Percentiles rank a stretch among this genome's conserved stretches.
phyloP scores from a whole-genome alignment of 2,113 vertebrate species.

The Sylvietta virens region DNA sequence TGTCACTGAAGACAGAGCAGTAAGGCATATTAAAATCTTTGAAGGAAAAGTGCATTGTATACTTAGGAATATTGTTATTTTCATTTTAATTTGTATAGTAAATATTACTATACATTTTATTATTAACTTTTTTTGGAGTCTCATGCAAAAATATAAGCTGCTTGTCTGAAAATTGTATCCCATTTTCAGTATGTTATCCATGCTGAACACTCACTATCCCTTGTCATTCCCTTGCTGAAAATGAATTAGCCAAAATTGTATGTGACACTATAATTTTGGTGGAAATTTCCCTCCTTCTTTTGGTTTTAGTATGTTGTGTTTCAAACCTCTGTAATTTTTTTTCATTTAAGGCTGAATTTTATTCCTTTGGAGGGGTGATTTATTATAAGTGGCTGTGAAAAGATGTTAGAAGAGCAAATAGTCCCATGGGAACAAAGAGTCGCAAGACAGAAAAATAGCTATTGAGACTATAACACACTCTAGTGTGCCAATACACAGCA shows the following conservation, averaged over 20 bases:
- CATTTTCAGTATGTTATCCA: not conserved
- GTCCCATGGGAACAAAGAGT: not conserved
- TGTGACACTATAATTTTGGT: not conserved
- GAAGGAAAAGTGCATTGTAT: not conserved
- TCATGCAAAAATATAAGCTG: not conserved
- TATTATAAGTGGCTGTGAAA: slow-evolving; percentile 6
- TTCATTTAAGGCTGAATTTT: not conserved
- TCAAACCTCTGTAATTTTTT: not conserved
- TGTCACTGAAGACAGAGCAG: not conserved
- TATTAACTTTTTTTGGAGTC: not conserved
- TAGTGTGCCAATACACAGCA: not conserved
- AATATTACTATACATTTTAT: not conserved
- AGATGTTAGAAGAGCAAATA: not conserved
- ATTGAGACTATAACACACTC: not conserved
- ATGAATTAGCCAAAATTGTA: not conserved
- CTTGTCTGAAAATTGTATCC: not conserved
- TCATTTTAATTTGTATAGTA: not conserved
- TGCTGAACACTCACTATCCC: not conserved
- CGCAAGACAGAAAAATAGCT: not conserved
- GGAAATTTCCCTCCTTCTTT: not conserved
- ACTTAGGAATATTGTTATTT: not conserved
- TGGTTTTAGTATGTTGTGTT: not conserved
- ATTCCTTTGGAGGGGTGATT: not conserved
- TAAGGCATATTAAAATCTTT: not conserved
- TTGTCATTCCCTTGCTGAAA: not conserved